Conservation (phyloP, 2,888 invertebrate species). For the Microdon myrmicae region DNA sequence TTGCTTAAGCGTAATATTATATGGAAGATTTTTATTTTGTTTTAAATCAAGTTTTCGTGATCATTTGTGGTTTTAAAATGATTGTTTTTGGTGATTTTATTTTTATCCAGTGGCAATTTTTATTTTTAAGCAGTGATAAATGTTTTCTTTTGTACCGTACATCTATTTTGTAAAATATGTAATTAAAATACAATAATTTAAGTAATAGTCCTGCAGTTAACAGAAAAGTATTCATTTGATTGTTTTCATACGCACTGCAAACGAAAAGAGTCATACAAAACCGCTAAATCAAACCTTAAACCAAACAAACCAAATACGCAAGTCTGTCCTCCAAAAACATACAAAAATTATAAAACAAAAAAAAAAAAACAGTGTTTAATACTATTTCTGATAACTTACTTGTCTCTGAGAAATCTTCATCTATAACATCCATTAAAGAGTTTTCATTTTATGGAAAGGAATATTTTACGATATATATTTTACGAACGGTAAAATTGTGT, state of each 20-base stretch:
- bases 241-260: conserved; percentile 34
- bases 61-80: conserved; percentile 14
- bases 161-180: too few relatives aligned
- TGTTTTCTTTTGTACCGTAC: too few relatives aligned
- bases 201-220: too few relatives aligned
- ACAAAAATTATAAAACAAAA: conserved; percentile 24
- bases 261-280: conserved; percentile 42
- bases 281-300: conserved; percentile 23
- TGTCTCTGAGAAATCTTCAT: conserved; percentile 74
- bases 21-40: conserved; percentile 1
- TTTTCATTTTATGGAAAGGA: conserved; percentile 14
- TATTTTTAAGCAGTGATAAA: too few relatives aligned
- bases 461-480: conserved; percentile 39
- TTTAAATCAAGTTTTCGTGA: conserved; percentile 22
- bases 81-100: conserved; percentile 7
- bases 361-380: conserved; percentile 25
- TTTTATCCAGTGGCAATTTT: too few relatives aligned
- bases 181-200: too few relatives aligned
- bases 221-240: too few relatives aligned
- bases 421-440: conserved; percentile 64
- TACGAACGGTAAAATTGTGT: conserved; percentile 29
- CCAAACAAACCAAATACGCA: conserved; percentile 21
- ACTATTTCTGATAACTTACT: conserved; percentile 69
- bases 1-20: neutral
- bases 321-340: conserved; percentile 16